phyloP scores from a whole-genome alignment of 2,797 vertebrate species.

The Sebastes matsubarae region DNA sequence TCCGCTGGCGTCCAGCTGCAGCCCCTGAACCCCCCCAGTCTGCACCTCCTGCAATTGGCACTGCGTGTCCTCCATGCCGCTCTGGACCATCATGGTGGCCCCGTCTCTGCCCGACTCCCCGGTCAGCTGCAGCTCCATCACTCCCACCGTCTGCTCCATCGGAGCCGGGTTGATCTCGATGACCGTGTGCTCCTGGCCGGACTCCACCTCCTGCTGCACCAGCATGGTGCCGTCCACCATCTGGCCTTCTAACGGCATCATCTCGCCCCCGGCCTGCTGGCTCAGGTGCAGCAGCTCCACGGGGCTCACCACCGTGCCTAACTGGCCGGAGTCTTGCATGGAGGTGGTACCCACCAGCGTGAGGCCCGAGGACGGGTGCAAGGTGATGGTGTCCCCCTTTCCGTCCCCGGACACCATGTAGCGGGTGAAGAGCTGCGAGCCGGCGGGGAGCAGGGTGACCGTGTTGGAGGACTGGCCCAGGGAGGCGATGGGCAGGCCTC shows the following conservation, averaged over 20 bases:
- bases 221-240: constrained; percentile 85
- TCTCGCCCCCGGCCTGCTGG: constrained; percentile 81
- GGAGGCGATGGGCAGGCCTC: constrained; percentile 72
- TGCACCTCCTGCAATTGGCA: constrained; percentile 70
- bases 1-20: constrained; percentile 88
- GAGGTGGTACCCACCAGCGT: constrained; percentile 88
- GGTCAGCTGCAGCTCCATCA: constrained; percentile 80
- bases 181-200: constrained; percentile 83
- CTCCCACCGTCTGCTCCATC: constrained; percentile 74
- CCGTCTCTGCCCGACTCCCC: constrained; percentile 74
- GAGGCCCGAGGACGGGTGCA: constrained; percentile 91
- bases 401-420: constrained; percentile 86
- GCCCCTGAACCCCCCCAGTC: constrained; percentile 84
- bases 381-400: constrained; percentile 88
- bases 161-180: constrained; percentile 93
- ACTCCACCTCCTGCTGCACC: constrained; percentile 81
- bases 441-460: constrained; percentile 85
- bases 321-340: constrained; percentile 87
- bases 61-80: constrained; percentile 79
- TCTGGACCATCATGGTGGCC: constrained; percentile 82
- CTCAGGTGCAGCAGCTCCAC: constrained; percentile 92
- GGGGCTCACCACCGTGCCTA: constrained; percentile 88
- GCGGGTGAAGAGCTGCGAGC: constrained; percentile 89
- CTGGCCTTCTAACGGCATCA: constrained; percentile 74
- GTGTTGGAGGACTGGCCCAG: constrained; percentile 84